Conservation (phyloP, 2,113 vertebrate genomes). For the Psettodes erumei region DNA sequence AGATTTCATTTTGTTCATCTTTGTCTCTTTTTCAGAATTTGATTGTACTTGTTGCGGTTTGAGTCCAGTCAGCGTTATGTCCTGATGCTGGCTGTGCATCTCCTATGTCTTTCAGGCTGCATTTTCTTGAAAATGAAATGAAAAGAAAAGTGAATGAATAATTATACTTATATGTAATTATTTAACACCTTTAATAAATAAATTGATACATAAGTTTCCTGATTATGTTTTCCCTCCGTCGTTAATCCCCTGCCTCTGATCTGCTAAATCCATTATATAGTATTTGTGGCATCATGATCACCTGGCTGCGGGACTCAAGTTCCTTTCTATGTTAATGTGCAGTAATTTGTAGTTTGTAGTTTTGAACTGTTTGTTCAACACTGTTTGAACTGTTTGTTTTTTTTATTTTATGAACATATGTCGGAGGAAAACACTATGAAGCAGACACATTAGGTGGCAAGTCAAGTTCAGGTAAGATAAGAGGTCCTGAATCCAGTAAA, state of each 20-base stretch:
- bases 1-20: conserved; percentile 9
- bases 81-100: not conserved
- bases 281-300: not conserved
- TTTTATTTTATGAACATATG: not conserved
- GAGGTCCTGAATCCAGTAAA: conserved; percentile 2
- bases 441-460: not conserved
- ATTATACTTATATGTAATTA: too few species aligned
- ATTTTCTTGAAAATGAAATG: not conserved
- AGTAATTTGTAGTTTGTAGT: too few species aligned
- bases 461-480: not conserved
- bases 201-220: not conserved
- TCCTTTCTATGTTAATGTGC: not conserved
- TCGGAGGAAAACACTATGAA: not conserved
- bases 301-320: not conserved
- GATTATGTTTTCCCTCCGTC: not conserved
- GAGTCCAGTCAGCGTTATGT: not conserved
- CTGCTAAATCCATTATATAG: not conserved
- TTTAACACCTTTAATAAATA: not conserved
- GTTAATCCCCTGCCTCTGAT: too few species aligned
- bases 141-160: too few species aligned
- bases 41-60: conserved; percentile 25
- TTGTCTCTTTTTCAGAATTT: not conserved
- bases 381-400: too few species aligned
- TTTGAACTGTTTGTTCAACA: too few species aligned
- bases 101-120: not conserved